Conservation (phyloP, 2,797 vertebrate species). For the Eulemur rubriventer region DNA sequence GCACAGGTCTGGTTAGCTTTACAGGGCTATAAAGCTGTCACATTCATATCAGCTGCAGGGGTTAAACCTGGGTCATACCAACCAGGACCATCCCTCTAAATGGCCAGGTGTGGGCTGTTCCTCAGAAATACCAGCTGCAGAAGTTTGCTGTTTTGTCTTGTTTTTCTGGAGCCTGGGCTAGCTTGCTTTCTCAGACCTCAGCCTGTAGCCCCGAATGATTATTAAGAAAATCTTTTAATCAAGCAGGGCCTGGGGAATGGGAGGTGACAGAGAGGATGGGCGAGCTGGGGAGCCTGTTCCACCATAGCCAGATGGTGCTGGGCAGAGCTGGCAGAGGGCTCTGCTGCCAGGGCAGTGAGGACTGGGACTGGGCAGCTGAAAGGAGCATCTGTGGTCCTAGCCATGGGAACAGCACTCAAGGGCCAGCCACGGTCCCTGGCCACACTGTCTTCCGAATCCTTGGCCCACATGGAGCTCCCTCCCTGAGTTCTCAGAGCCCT, state of each 20-base stretch:
- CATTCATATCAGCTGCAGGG: slow-evolving; percentile 31
- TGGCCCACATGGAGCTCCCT: neutral
- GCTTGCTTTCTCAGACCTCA: neutral
- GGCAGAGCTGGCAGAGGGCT: neutral
- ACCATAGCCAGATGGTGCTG: neutral
- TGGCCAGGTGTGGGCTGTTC: slow-evolving; percentile 47
- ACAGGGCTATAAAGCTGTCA: slow-evolving; percentile 68
- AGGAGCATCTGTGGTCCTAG: slow-evolving; percentile 12
- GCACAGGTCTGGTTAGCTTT: slow-evolving; percentile 70
- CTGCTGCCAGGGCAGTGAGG: neutral
- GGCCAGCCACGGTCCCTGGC: slow-evolving; percentile 35
- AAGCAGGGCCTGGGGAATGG: neutral
- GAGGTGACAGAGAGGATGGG: neutral
- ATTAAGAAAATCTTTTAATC: slow-evolving; percentile 40
- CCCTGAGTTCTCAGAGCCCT: slow-evolving; percentile 25
- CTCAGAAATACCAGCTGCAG: slow-evolving; percentile 14
- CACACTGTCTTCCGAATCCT: slow-evolving; percentile 54
- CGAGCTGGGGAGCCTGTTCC: neutral
- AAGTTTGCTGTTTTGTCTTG: neutral
- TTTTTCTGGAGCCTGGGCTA: neutral
- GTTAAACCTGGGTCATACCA: slow-evolving; percentile 64
- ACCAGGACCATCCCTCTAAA: neutral
- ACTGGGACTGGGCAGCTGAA: neutral
- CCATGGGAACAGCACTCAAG: slow-evolving; percentile 37
- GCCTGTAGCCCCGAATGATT: neutral